Base-by-base conservation (phyloP, 2,113 vertebrate genomes). In the Nicator chloris region DNA sequence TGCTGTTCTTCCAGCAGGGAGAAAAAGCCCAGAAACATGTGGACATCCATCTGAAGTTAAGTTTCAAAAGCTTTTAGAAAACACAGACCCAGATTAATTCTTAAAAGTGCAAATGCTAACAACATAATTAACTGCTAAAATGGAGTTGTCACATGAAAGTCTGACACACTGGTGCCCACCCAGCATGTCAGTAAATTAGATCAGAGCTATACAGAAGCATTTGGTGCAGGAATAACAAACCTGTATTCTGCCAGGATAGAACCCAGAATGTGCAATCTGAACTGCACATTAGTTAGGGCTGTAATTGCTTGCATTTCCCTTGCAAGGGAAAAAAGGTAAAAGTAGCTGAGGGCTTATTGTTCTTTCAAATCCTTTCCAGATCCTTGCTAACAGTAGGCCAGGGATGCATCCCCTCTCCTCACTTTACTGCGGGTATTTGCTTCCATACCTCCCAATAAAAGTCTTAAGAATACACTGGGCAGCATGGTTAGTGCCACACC, bases 81-180 rank as follows among this genome's bases (percentile, higher is more conserved):
- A 56, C 45, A 77, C 11, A 44, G 24, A 69, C 13, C 2, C 26
- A 49, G n/a, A 76, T 9, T 28, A 39, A 90, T 18, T 60, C 53
- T 82, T 47, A n/a, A 26, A 20, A 92, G 59, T 10, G 10, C 44
- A 87, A 42, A 70, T 22, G 30, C 14, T 39, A 82, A 49, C 49
- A 79, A 33, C 9, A 5, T 44, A 73, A 49, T 70, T 65, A 85
- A 79, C 16, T 35, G 49, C 66, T 82, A 1, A 82, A 82, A 20
- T 4, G 1, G 22, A 82, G 44, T 0, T 68, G 30, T 28, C 75
- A 56, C 57, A 44, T 15, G 5, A 0, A 40, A 78, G 37, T 24
- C 56, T 68, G 73, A 71, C 30, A 63, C 11, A 5, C 27, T 11
- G 20, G 14, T 15, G 47, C 18, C 45, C 47, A 50, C 23, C 65